These are phyloP conservation scores for Crepidodera aurea DNA, from an alignment of 2,888 invertebrate genomes.

Conservation along the genomic window DNA sequence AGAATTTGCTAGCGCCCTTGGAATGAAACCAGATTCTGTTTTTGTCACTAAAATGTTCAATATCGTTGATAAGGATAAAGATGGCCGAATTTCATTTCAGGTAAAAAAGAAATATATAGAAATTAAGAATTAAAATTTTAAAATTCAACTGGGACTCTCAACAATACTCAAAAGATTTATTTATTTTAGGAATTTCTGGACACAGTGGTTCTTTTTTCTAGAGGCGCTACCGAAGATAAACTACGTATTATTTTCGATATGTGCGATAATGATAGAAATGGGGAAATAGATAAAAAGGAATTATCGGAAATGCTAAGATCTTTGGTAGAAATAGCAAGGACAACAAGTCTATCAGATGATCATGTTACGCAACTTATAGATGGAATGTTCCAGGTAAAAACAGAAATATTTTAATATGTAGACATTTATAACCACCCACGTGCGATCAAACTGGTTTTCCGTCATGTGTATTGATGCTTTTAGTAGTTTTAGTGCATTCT, in stretches of 20 bases:
- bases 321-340: slow-evolving; percentile 90
- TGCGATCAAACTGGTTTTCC: too few relatives aligned
- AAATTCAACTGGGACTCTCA: too few relatives aligned
- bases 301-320: slow-evolving; percentile 93
- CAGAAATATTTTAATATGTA: not conserved
- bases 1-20: slow-evolving; percentile 94
- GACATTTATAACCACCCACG: too few relatives aligned
- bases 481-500: too few relatives aligned
- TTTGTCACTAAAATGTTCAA: slow-evolving; percentile 98
- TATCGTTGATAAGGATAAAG: slow-evolving; percentile 93
- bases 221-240: slow-evolving; percentile 93
- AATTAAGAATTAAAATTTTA: too few relatives aligned
- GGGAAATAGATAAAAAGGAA: slow-evolving; percentile 92
- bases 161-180: too few relatives aligned
- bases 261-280: slow-evolving; percentile 95
- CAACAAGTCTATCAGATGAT: slow-evolving; percentile 88
- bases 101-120: slow-evolving; percentile 59
- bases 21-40: slow-evolving; percentile 93
- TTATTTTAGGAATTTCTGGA: slow-evolving; percentile 92
- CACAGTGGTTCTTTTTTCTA: slow-evolving; percentile 90
- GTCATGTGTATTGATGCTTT: too few relatives aligned
- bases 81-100: slow-evolving; percentile 93
- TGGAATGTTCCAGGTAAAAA: slow-evolving; percentile 86
- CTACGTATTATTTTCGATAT: slow-evolving; percentile 94
- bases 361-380: slow-evolving; percentile 92